Percentiles rank a stretch among this genome's conserved stretches.
phyloP scores from a whole-genome alignment of 2,797 vertebrate genomes.

The Iguana delicatissima region DNA sequence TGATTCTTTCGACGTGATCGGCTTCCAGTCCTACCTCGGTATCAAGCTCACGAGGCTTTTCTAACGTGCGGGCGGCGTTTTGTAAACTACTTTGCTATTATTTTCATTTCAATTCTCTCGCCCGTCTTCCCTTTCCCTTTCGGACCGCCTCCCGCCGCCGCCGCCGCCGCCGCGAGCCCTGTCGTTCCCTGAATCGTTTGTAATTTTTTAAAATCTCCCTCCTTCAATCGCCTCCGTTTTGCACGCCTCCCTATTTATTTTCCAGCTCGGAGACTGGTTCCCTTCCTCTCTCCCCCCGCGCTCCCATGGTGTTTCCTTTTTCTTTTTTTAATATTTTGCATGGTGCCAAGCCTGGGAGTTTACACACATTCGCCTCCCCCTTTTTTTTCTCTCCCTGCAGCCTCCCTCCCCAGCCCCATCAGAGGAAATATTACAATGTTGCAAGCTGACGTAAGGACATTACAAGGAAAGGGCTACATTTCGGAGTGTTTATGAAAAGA shows the following conservation, averaged over 20 bases:
- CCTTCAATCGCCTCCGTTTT: slow-evolving; percentile 5
- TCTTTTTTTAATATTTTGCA: slow-evolving; percentile 4
- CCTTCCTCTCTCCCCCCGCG: background rate
- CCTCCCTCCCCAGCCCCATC: slow-evolving; percentile 45
- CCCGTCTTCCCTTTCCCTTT: background rate
- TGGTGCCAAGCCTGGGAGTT: slow-evolving; percentile 42
- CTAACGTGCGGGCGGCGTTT: no score
- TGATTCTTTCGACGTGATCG: no score
- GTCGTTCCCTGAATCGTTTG: slow-evolving; percentile 1
- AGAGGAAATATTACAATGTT: slow-evolving; percentile 68
- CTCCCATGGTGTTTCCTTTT: background rate
- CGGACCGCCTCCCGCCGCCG: background rate
- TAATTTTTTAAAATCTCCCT: slow-evolving; percentile 49
- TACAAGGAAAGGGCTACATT: slow-evolving; percentile 73
- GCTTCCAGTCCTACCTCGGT: background rate
- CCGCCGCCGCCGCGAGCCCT: background rate
- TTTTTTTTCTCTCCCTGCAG: background rate
- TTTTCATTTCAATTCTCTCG: background rate
- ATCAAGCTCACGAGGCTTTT: no score
- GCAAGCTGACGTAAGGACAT: slow-evolving; percentile 78
- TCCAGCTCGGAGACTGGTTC: slow-evolving; percentile 25
- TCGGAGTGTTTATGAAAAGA: slow-evolving; percentile 73
- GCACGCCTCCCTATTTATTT: slow-evolving; percentile 44
- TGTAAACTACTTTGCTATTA: no score
- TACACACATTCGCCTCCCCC: slow-evolving; percentile 39